Evolutionary conservation across 2,113 vertebrate genomes (phyloP).

Genomic region (Centropus bengalensis): DNA sequence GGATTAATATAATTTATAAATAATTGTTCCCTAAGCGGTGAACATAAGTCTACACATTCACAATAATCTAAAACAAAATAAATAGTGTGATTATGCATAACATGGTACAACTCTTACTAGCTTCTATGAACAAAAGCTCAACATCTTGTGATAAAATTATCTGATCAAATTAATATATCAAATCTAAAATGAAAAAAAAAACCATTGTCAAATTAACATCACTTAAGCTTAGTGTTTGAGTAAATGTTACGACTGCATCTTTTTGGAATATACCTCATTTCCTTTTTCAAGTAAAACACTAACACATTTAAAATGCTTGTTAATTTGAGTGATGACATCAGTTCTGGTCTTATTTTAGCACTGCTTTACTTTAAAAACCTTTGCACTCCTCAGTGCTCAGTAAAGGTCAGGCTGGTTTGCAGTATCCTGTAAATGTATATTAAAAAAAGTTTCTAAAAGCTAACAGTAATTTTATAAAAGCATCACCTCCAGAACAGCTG

Average conservation of each 20-base stretch:
- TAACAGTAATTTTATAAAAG: conserved; percentile 64
- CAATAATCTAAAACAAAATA: conserved; percentile 79
- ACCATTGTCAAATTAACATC: conserved; percentile 76
- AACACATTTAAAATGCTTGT: conserved; percentile 57
- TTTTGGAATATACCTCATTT: conserved; percentile 57
- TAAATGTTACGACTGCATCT: conserved; percentile 21
- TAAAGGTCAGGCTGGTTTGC: conserved; percentile 73
- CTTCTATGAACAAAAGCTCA: conserved; percentile 73
- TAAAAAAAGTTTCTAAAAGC: conserved; percentile 72
- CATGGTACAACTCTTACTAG: conserved; percentile 72
- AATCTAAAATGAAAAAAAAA: conserved; percentile 47
- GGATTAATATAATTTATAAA: conserved; percentile 82
- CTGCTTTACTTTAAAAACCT: conserved; percentile 70
- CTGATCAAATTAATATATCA: conserved; percentile 74
- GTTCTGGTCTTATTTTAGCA: conserved; percentile 72
- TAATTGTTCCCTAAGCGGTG: conserved; percentile 82
- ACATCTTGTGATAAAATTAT: conserved; percentile 72
- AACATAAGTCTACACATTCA: conserved; percentile 78
- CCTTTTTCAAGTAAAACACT: conserved; percentile 75
- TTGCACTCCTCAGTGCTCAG: conserved; percentile 67
- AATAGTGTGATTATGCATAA: conserved; percentile 80
- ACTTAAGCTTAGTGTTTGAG: conserved; percentile 70
- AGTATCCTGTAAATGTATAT: conserved; percentile 54
- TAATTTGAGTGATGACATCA: conserved; percentile 71
- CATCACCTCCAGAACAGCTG: conserved; percentile 66